Conservation (phyloP, 2,113 vertebrate genomes). For the Hippopotamus amphibius region DNA sequence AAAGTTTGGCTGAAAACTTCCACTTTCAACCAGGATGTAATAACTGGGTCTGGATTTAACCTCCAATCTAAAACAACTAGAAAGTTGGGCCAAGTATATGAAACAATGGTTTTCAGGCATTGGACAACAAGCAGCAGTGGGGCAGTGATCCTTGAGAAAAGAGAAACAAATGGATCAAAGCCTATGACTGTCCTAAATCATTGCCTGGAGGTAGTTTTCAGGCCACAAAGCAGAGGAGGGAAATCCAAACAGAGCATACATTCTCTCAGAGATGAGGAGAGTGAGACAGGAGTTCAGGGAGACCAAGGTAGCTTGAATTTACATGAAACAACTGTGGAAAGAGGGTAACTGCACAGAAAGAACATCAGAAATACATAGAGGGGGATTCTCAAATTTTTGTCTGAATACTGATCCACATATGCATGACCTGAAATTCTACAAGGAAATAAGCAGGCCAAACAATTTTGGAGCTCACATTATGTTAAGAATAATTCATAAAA, state of each 20-base stretch:
- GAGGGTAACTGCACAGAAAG: background rate
- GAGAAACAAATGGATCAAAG: background rate
- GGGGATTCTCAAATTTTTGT: background rate
- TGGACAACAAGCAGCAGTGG: background rate
- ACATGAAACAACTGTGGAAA: background rate
- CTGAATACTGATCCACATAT: background rate
- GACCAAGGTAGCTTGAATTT: background rate
- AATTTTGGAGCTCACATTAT: background rate
- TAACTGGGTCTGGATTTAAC: background rate
- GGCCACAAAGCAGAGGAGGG: background rate
- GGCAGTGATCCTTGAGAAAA: background rate
- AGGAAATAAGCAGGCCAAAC: background rate
- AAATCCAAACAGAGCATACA: background rate
- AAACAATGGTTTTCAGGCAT: background rate
- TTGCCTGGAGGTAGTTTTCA: background rate
- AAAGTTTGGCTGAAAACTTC: constrained; percentile 25
- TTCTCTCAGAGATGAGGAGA: background rate
- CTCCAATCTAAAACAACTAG: background rate
- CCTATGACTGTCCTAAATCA: background rate
- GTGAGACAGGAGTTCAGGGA: background rate
- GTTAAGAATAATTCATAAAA: background rate
- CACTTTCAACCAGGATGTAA: background rate
- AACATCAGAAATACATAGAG: background rate
- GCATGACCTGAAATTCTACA: background rate
- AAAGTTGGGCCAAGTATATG: background rate